Base-by-base conservation (phyloP, 2,113 vertebrate genomes). In the Alectura lathami region DNA sequence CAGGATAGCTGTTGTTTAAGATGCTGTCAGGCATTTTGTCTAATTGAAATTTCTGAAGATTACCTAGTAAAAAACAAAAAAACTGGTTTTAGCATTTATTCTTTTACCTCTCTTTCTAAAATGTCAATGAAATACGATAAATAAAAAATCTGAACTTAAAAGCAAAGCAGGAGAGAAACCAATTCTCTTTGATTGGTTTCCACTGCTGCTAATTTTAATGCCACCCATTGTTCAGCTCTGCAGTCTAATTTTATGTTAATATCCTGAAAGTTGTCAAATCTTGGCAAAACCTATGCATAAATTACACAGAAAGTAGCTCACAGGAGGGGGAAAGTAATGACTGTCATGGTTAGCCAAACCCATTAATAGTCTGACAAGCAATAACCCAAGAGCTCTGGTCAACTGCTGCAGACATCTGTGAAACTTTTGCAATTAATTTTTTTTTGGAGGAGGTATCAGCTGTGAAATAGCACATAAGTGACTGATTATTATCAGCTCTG, bases 241-340 rank as follows among this genome's bases (percentile, higher is more conserved):
- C 98, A 97, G 98, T 98, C 96, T 97, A 96, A 98, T 98, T 98
- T 98, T 98, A 98, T 98, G 98, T 98, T 98, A 98, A 98, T 98
- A 98, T 97, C 97, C 97, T 97, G 97, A 98, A 98, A 98, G 98
- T 98, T 98, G 98, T 98, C 98, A 98, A 98, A 98, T 98, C 98
- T 98, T 98, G 98, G 98, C 98, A 98, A 98, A 98, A 98, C 95
- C 97, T 97, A 98, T 98, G 98, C 98, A 98, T 98, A 98, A 98
- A 98, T 98, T 98, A 98, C 98, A 98, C 97, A 98, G 97, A 97
- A 98, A 98, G 98, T 97, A 97, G 97, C 97, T 98, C 98, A 97
- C 98, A 98, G 98, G 98, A 98, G 98, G 98, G 97, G 97, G 97
- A 98, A 98, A 97, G 97, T 98, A 98, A 98, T 98, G 98, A 98